phyloP scores from a whole-genome alignment of 1,140 invertebrate genomes.

The Vollenhovia emeryi region DNA sequence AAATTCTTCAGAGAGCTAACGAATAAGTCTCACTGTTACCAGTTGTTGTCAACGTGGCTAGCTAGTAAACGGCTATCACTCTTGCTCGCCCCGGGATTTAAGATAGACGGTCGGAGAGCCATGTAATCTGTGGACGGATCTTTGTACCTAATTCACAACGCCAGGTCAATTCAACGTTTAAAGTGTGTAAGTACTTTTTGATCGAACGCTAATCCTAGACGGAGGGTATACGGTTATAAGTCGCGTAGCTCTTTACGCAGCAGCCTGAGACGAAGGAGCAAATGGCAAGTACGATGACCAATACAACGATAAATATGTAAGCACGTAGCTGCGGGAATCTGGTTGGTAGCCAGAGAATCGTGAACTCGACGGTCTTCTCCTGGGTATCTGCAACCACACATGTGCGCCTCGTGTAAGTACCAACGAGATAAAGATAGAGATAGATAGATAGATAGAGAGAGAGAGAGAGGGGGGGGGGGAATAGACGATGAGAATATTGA shows the following conservation, averaged over 20 bases:
- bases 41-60: neutral
- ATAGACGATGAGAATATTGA: neutral
- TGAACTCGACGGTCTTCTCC: conserved; percentile 83
- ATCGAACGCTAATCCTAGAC: conserved; percentile 31
- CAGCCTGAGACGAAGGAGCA: conserved; percentile 72
- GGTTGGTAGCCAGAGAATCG: conserved; percentile 83
- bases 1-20: neutral
- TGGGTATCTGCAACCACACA: conserved; percentile 83
- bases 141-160: conserved; percentile 52
- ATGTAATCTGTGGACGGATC: conserved; percentile 69
- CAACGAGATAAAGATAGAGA: too few relatives aligned
- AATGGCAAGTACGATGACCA: conserved; percentile 72
- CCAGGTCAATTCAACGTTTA: conserved; percentile 59
- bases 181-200: conserved; percentile 31
- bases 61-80: neutral
- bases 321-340: conserved; percentile 81
- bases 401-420: conserved; percentile 22
- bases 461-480: too few relatives aligned
- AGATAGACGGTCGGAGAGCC: conserved; percentile 50
- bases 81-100: conserved; percentile 10
- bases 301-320: conserved; percentile 77
- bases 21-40: neutral
- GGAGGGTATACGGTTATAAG: conserved; percentile 75
- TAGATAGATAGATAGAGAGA: too few relatives aligned
- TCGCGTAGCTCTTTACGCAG: conserved; percentile 71